Evolutionary conservation across 2,797 vertebrate genomes (phyloP).

Genomic region (Paratrypauchen microcephalus): DNA sequence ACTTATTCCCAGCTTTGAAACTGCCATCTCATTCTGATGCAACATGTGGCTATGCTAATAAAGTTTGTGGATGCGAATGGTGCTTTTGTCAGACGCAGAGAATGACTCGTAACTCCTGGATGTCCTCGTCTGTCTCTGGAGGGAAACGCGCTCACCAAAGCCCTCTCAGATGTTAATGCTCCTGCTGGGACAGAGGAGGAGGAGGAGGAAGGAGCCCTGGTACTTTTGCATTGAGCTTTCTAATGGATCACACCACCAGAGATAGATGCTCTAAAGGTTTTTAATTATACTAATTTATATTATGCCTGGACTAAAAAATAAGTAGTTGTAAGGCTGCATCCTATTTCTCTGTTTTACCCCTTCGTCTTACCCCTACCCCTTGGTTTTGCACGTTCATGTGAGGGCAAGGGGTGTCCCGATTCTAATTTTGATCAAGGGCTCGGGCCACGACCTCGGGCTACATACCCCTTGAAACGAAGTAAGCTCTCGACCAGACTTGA

Average conservation of each 20-base stretch:
- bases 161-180: constrained; percentile 38
- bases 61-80: constrained; percentile 1
- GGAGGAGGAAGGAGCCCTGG: not conserved
- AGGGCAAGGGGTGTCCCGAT: too few relatives aligned
- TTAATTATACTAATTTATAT: too few relatives aligned
- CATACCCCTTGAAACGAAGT: too few relatives aligned
- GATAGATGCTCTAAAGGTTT: not conserved
- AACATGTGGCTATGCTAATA: not conserved
- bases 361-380: too few relatives aligned
- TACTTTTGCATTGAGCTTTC: not conserved
- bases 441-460: too few relatives aligned
- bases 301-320: too few relatives aligned
- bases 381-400: too few relatives aligned
- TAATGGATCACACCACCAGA: constrained; percentile 9
- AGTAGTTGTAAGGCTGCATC: too few relatives aligned
- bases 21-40: not conserved
- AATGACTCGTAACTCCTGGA: constrained; percentile 51
- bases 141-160: constrained; percentile 25
- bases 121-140: constrained; percentile 37
- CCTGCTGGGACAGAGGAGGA: constrained; percentile 14
- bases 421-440: too few relatives aligned
- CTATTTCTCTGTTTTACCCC: too few relatives aligned
- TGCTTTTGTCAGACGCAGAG: constrained; percentile 52
- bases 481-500: too few relatives aligned
- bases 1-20: too few relatives aligned